Evolutionary conservation across 2,888 invertebrate genomes (phyloP).

Genomic region (Deilephila porcellus): DNA sequence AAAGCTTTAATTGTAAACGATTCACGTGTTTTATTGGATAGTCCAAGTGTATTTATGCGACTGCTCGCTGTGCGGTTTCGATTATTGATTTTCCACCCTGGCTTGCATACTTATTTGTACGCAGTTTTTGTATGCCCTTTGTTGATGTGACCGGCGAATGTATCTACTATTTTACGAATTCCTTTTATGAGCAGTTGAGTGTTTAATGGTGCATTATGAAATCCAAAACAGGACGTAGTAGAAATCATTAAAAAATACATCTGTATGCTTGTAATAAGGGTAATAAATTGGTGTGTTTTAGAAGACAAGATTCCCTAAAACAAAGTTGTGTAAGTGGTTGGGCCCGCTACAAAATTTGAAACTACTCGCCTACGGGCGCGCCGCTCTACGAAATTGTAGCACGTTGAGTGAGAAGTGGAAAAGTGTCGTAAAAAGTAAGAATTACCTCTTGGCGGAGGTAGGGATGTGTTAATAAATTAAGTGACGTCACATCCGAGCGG

Average conservation of each 20-base stretch:
- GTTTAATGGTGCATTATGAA: too few relatives aligned
- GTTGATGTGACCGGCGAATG: not conserved
- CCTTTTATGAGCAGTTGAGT: too few relatives aligned
- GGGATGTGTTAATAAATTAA: conserved; percentile 84
- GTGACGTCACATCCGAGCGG: conserved; percentile 80
- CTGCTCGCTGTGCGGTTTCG: conserved; percentile 74
- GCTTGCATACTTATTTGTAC: conserved; percentile 37
- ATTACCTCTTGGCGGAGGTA: conserved; percentile 65
- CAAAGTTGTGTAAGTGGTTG: not conserved
- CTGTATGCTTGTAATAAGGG: too few relatives aligned
- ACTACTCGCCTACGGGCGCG: conserved; percentile 44
- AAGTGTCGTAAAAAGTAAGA: conserved; percentile 72
- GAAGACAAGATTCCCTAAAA: not conserved
- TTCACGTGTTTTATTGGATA: conserved; percentile 85
- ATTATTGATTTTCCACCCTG: conserved; percentile 77
- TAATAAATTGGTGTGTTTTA: too few relatives aligned
- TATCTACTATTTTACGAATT: not conserved
- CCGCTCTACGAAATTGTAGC: conserved; percentile 55
- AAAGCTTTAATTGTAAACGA: conserved; percentile 85
- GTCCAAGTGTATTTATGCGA: conserved; percentile 80
- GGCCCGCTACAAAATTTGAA: conserved; percentile 32
- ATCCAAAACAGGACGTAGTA: too few relatives aligned
- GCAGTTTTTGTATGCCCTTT: conserved; percentile 18
- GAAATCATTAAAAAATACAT: too few relatives aligned
- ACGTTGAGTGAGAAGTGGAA: conserved; percentile 66